Base-by-base conservation (phyloP, 2,797 vertebrate species). In the Falco novaeseelandiae region DNA sequence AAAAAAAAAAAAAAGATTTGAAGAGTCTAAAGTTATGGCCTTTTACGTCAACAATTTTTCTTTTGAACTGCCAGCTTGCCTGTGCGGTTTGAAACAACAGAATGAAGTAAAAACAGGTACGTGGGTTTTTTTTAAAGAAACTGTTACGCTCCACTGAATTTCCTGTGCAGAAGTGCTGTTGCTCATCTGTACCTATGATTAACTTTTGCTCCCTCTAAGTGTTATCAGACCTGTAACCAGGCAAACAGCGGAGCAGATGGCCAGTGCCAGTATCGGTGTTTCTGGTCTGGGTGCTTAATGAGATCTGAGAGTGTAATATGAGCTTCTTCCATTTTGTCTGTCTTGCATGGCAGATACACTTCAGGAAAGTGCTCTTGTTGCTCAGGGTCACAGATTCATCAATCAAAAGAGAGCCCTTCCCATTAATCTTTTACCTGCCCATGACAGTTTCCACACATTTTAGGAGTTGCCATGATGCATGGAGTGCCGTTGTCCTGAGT, bases 341-440 rank as follows among this genome's bases (percentile, higher is more conserved):
- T 94, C 96, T 97, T 44, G 2, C 83, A 67, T 87, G 82, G 93
- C 94, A 93, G 84, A 95, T 96, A 91, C 27, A 76, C 83, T 89
- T 76, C 38, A 36, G 89, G 92, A 91, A 73, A 96, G 77, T 80
- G 87, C 73, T 90, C 91, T 93, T 52, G 61, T 91, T 96, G 77
- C 91, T 96, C 87, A 96, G 94, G 92, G 94, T 97, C 96, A 93
- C 92, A 90, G 88, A 97, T 97, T 96, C 89, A 93, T 95, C 91
- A 92, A 34, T 95, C 92, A 90, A 83, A 87, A 93, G 86, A 79
- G 44, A 89, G 54, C 70, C 80, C 23, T 96, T 93, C 57, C 79
- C 83, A 79, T 92, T 91, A 93, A 87, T 95, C 87, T 96, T 95
- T 93, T 96, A 94, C 95, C 85, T 95, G 93, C 46, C 85, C 27